Evolutionary conservation across 2,888 invertebrate genomes (phyloP).

Genomic region (Tachina grossa): DNA sequence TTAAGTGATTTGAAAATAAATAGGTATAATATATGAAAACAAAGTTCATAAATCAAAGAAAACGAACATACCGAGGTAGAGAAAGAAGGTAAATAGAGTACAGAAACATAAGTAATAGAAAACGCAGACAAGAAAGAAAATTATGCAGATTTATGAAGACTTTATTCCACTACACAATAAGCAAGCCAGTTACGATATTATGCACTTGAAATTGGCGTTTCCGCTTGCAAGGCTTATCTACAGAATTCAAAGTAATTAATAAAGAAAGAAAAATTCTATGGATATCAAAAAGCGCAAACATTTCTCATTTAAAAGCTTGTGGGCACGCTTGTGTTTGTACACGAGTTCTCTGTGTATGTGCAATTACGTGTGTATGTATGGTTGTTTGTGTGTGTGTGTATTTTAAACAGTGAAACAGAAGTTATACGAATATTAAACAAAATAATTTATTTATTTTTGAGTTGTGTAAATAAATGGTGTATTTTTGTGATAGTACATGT

Average conservation of each 20-base stretch:
- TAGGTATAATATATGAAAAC: neutral
- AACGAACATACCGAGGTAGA: conserved; percentile 41
- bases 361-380: neutral
- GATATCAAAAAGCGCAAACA: neutral
- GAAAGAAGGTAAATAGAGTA: neutral
- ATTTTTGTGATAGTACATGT: neutral
- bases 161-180: conserved; percentile 3
- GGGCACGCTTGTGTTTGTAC: neutral
- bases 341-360: neutral
- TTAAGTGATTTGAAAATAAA: conserved; percentile 18
- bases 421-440: neutral
- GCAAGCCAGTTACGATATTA: neutral
- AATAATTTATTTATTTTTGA: conserved; percentile 2
- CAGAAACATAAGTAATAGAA: neutral
- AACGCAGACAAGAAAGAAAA: neutral
- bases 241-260: neutral
- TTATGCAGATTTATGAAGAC: neutral
- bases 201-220: conserved; percentile 1
- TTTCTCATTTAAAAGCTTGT: neutral
- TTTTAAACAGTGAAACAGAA: conserved; percentile 16
- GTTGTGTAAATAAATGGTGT: neutral
- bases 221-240: neutral
- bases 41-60: conserved; percentile 28
- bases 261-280: neutral
- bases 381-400: neutral